phyloP scores from a whole-genome alignment of 2,797 vertebrate species.

The Kryptolebias ocellatus region DNA sequence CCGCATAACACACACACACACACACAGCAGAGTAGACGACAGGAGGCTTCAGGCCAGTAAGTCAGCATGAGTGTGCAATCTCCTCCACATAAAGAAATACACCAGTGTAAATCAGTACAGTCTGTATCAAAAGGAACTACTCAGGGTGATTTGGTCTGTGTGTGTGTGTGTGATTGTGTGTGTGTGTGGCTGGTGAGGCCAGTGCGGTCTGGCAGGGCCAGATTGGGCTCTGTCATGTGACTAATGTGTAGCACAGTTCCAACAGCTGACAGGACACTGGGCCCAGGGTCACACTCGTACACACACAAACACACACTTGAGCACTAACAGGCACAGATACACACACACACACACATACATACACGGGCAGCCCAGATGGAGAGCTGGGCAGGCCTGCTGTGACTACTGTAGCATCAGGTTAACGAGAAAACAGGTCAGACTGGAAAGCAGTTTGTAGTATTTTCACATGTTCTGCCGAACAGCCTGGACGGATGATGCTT shows the following conservation, averaged over 20 bases:
- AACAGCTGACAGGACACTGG: conserved; percentile 85
- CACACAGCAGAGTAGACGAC: conserved; percentile 44
- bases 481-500: conserved; percentile 57
- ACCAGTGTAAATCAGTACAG: neutral
- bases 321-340: conserved; percentile 3
- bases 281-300: conserved; percentile 77
- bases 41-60: conserved; percentile 17
- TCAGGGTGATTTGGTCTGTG: conserved; percentile 13
- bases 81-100: conserved; percentile 12
- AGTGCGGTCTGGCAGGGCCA: conserved; percentile 80
- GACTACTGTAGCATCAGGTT: conserved; percentile 81
- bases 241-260: conserved; percentile 84
- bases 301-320: conserved; percentile 32
- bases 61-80: conserved; percentile 16
- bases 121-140: conserved; percentile 19
- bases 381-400: conserved; percentile 75
- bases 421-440: conserved; percentile 81
- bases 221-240: conserved; percentile 86
- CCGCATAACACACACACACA: conserved; percentile 53
- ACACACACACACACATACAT: conserved; percentile 21
- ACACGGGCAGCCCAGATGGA: conserved; percentile 74
- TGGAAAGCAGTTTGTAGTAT: conserved; percentile 64
- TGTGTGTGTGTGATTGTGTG: conserved; percentile 18
- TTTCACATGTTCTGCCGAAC: conserved; percentile 60
- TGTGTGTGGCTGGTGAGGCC: conserved; percentile 65